phyloP scores from a whole-genome alignment of 2,797 vertebrate species.

The Discoglossus pictus region DNA sequence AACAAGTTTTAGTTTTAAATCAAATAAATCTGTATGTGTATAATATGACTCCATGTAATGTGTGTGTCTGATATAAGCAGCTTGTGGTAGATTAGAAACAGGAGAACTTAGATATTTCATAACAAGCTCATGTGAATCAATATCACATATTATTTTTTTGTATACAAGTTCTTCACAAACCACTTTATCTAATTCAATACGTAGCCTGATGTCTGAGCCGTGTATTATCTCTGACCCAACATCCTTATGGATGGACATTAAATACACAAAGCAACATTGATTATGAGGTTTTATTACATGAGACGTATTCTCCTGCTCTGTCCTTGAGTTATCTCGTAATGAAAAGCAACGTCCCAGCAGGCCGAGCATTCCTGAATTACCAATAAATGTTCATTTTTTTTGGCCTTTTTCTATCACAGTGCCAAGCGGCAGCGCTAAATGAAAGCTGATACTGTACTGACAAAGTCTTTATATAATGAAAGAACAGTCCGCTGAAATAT shows the following conservation, averaged over 20 bases:
- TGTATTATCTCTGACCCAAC: conserved; percentile 13
- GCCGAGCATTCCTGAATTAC: conserved; percentile 9
- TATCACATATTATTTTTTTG: conserved; percentile 40
- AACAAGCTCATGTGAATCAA: not conserved
- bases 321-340: conserved; percentile 43
- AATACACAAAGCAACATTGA: conserved; percentile 24
- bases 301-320: not conserved
- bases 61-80: too few species aligned
- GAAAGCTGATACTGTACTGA: conserved; percentile 19
- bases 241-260: conserved; percentile 26
- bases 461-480: conserved; percentile 5
- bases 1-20: too few species aligned
- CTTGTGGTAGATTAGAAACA: conserved; percentile 1
- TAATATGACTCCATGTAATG: too few species aligned
- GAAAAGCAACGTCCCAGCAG: conserved; percentile 27
- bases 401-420: conserved; percentile 14
- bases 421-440: not conserved
- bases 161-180: conserved; percentile 39
- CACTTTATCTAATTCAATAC: conserved; percentile 32
- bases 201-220: conserved; percentile 17
- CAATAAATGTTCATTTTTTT: conserved; percentile 32
- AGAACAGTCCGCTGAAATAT: not conserved
- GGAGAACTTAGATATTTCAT: not conserved
- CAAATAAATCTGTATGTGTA: too few species aligned
- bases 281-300: conserved; percentile 35